Conservation (phyloP, 2,113 vertebrate species). For the Oostethus manadensis region DNA sequence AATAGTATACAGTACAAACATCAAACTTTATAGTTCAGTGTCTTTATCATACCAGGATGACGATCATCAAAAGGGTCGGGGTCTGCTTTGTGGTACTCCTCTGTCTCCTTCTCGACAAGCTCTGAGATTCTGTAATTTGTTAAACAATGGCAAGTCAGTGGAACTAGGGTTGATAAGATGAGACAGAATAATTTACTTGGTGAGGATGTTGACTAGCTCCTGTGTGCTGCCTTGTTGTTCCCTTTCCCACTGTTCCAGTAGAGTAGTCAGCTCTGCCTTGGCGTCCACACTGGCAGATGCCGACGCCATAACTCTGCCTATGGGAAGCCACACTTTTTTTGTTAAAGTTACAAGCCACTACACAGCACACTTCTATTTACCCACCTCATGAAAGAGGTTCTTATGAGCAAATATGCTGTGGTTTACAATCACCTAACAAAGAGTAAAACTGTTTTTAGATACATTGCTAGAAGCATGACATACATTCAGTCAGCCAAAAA, state of each 20-base stretch:
- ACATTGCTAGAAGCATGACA: not conserved
- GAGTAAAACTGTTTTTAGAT: not conserved
- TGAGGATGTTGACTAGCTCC: slow-evolving; percentile 89
- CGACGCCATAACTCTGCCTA: slow-evolving; percentile 81
- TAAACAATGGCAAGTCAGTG: not conserved
- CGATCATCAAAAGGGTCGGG: slow-evolving; percentile 98
- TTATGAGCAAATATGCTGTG: not conserved
- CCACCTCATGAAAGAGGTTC: not conserved
- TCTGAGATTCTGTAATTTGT: slow-evolving; percentile 84
- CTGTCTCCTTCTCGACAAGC: slow-evolving; percentile 95
- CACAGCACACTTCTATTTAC: not conserved
- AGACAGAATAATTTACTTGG: slow-evolving; percentile 76
- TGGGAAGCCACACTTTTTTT: not conserved
- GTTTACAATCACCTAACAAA: not conserved
- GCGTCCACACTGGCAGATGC: slow-evolving; percentile 87
- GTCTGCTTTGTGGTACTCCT: slow-evolving; percentile 96
- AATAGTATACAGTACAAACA: slow-evolving; percentile 5
- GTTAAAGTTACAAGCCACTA: not conserved
- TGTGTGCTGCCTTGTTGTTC: slow-evolving; percentile 89
- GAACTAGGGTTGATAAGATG: not conserved
- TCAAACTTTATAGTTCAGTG: not conserved
- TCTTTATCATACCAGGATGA: slow-evolving; percentile 84
- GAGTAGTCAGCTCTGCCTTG: slow-evolving; percentile 92
- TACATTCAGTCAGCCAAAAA: not conserved
- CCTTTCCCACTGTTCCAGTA: slow-evolving; percentile 95